A percentile compares a stretch with the other conserved stretches of the same genome.
Conservation (phyloP, 2,888 invertebrate genomes). For the Drosophila buzzatii region DNA sequence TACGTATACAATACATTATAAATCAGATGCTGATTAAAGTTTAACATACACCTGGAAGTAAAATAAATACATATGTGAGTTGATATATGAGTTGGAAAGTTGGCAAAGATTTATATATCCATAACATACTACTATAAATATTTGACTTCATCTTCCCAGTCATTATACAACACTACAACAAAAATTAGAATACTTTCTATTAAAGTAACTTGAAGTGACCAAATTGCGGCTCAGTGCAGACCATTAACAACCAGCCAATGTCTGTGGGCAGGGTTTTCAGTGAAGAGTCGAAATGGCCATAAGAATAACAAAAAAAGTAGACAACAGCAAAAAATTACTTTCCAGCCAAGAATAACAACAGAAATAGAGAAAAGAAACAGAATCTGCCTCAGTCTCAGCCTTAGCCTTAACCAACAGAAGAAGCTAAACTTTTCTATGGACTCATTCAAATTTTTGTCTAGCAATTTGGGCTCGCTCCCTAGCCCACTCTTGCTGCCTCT, state of each 20-base stretch:
- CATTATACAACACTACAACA: not conserved
- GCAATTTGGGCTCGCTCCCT: conserved; percentile 35
- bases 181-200: conserved; percentile 16
- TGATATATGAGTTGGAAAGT: not conserved
- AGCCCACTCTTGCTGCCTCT: not conserved
- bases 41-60: not conserved
- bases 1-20: not conserved
- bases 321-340: not conserved
- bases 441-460: conserved; percentile 70
- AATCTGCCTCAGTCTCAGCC: conserved; percentile 7
- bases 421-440: conserved; percentile 48
- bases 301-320: conserved; percentile 56
- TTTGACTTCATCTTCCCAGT: not conserved
- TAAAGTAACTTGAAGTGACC: conserved; percentile 34
- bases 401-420: conserved; percentile 18
- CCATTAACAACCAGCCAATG: conserved; percentile 65
- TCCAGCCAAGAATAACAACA: conserved; percentile 24
- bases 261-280: conserved; percentile 42
- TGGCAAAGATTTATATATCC: not conserved
- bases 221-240: conserved; percentile 53
- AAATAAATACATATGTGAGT: not conserved
- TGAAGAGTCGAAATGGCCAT: conserved; percentile 42
- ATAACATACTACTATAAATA: not conserved
- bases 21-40: not conserved
- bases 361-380: conserved; percentile 6